Evolutionary conservation across 1,140 invertebrate species (phyloP).

Genomic region (Caenorhabditis briggsae): DNA sequence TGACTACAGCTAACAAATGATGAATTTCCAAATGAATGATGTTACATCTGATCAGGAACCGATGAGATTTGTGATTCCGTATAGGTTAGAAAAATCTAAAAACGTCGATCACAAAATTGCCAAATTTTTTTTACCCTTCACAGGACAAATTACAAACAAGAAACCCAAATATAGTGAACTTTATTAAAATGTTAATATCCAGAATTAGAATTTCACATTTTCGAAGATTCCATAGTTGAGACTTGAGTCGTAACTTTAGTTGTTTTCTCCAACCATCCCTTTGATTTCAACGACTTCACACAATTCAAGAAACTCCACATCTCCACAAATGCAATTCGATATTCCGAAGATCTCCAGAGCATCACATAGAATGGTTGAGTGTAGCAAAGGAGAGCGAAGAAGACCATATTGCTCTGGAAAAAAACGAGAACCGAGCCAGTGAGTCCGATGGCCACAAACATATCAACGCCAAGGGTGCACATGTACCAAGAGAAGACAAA

Average conservation of each 20-base stretch:
- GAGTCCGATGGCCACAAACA: constrained; percentile 22
- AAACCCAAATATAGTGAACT: too few relatives aligned
- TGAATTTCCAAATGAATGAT: too few relatives aligned
- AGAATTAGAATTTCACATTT: neutral
- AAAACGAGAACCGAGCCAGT: constrained; percentile 12
- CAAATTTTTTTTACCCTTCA: too few relatives aligned
- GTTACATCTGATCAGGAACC: too few relatives aligned
- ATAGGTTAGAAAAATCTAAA: too few relatives aligned
- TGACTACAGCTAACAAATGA: too few relatives aligned
- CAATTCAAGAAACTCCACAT: constrained; percentile 48
- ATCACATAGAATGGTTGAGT: constrained; percentile 50
- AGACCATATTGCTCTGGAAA: constrained; percentile 39
- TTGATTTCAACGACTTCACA: neutral
- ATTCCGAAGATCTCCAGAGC: constrained; percentile 36
- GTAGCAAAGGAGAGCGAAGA: constrained; percentile 48
- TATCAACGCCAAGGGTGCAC: constrained; percentile 28
- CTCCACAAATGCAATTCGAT: constrained; percentile 41
- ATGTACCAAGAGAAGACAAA: constrained; percentile 49
- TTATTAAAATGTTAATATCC: too few relatives aligned
- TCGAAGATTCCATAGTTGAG: neutral
- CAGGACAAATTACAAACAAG: too few relatives aligned
- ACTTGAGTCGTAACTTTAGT: neutral
- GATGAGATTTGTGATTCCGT: too few relatives aligned
- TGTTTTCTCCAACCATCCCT: constrained; percentile 20
- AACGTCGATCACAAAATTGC: too few relatives aligned